Evolutionary conservation across 1,140 invertebrate species (phyloP).

Genomic region (Contarinia nasturtii): DNA sequence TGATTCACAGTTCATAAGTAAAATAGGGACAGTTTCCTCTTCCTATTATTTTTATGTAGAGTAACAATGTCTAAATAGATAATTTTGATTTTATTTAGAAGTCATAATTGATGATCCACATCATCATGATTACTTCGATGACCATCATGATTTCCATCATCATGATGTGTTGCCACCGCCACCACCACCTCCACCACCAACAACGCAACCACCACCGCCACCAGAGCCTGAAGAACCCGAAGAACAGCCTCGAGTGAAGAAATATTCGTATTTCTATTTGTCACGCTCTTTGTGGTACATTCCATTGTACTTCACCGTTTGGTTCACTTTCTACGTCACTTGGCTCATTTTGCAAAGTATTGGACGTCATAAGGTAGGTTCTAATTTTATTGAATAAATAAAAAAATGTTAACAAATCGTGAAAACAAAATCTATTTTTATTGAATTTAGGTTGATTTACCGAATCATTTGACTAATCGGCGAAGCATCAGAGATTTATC

Average conservation of each 20-base stretch:
- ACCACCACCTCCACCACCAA: constrained; percentile 12
- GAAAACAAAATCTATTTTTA: not conserved
- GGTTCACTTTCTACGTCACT: constrained; percentile 57
- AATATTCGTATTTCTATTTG: constrained; percentile 65
- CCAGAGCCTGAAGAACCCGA: constrained; percentile 27
- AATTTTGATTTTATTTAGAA: no score
- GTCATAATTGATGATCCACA: constrained; percentile 27
- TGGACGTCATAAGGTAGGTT: constrained; percentile 48
- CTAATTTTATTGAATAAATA: not conserved
- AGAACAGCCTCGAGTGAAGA: constrained; percentile 42
- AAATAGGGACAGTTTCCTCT: constrained; percentile 3
- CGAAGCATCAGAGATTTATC: constrained; percentile 8
- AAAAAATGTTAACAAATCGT: constrained; percentile 5
- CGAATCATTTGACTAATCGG: constrained; percentile 15
- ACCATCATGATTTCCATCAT: constrained; percentile 14
- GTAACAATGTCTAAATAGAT: no score
- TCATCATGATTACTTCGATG: constrained; percentile 24
- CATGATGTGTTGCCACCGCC: constrained; percentile 22
- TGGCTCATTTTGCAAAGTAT: constrained; percentile 60
- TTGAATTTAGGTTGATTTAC: constrained; percentile 18
- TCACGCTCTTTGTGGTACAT: constrained; percentile 66
- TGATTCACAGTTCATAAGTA: not conserved
- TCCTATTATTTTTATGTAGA: constrained; percentile 16
- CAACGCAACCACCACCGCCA: constrained; percentile 25
- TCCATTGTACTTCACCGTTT: constrained; percentile 67